phyloP scores from a whole-genome alignment of 2,797 vertebrate species.

The Parotocinclus haroldoi region DNA sequence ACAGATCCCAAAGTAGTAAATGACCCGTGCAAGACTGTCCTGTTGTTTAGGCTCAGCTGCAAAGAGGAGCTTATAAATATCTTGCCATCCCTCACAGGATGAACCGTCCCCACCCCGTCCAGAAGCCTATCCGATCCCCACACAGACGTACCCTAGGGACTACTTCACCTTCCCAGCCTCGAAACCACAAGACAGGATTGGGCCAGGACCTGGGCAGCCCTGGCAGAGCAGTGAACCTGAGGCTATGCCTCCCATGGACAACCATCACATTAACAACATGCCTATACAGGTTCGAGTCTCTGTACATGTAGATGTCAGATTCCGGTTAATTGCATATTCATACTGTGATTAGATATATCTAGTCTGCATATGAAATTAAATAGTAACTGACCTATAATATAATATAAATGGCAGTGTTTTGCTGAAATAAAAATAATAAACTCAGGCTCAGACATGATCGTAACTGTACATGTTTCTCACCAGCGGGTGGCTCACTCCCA shows the following conservation, averaged over 20 bases:
- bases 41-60: too few relatives aligned
- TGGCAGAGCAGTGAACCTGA: constrained; percentile 81
- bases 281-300: constrained; percentile 76
- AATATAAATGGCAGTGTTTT: too few relatives aligned
- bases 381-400: too few relatives aligned
- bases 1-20: too few relatives aligned
- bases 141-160: constrained; percentile 92
- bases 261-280: constrained; percentile 72
- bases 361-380: too few relatives aligned
- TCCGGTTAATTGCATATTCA: not conserved
- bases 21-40: too few relatives aligned
- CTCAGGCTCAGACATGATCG: not conserved
- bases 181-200: constrained; percentile 87
- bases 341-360: too few relatives aligned
- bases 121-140: constrained; percentile 97
- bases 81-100: constrained; percentile 69
- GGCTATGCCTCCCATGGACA: constrained; percentile 72
- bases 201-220: constrained; percentile 68
- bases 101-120: constrained; percentile 80
- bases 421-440: not conserved
- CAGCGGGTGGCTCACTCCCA: constrained; percentile 86
- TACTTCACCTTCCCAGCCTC: constrained; percentile 97
- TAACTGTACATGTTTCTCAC: constrained; percentile 33
- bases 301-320: not conserved
- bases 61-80: not conserved